Conservation (phyloP, 1,140 invertebrate genomes). For the Drosophila truncata region DNA sequence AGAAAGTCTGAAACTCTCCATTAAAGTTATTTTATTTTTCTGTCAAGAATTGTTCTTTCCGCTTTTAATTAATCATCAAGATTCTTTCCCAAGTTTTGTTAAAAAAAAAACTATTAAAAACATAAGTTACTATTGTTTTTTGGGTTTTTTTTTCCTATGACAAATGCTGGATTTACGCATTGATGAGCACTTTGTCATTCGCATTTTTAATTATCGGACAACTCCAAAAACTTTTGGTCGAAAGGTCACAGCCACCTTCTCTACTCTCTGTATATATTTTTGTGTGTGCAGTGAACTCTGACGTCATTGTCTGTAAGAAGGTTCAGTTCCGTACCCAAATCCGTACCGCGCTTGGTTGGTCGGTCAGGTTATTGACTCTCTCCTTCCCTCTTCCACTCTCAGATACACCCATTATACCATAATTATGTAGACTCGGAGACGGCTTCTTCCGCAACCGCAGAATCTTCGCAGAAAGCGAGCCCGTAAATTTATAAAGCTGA, state of each 20-base stretch:
- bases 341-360: constrained; percentile 36
- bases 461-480: constrained; percentile 33
- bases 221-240: constrained; percentile 34
- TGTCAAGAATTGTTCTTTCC: constrained; percentile 30
- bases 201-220: constrained; percentile 56
- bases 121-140: constrained; percentile 20
- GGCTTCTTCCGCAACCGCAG: constrained; percentile 56
- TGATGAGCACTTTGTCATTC: constrained; percentile 83
- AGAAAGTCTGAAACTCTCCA: constrained; percentile 27
- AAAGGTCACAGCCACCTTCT: constrained; percentile 66
- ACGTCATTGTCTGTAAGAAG: constrained; percentile 65
- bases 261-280: too few species aligned
- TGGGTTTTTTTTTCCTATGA: constrained; percentile 36
- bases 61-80: constrained; percentile 54
- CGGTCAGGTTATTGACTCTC: constrained; percentile 73
- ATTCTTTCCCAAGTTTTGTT: constrained; percentile 37
- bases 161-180: constrained; percentile 81
- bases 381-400: constrained; percentile 24
- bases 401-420: constrained; percentile 25
- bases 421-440: constrained; percentile 41
- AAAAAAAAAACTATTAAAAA: constrained; percentile 29
- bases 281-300: constrained; percentile 39
- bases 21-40: constrained; percentile 5
- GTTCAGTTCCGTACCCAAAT: constrained; percentile 12
- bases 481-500: constrained; percentile 56